phyloP scores from a whole-genome alignment of 1,140 invertebrate species.

The Spodoptera frugiperda region DNA sequence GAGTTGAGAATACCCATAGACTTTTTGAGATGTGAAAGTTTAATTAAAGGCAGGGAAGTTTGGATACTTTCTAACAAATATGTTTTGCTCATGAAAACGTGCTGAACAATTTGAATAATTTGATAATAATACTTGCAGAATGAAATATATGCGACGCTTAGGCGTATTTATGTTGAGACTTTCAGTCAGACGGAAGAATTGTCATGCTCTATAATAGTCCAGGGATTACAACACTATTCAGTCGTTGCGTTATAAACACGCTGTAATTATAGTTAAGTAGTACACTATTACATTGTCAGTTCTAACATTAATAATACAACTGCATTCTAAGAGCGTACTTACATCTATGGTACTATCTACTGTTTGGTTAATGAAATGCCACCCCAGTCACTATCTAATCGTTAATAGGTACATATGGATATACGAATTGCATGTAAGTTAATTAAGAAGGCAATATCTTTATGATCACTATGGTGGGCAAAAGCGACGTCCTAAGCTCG shows the following conservation, averaged over 20 bases:
- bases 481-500: not conserved
- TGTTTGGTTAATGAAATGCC: constrained; percentile 48
- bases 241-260: constrained; percentile 49
- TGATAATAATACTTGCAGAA: constrained; percentile 8
- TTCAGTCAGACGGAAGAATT: constrained; percentile 39
- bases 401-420: constrained; percentile 19
- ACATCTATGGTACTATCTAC: constrained; percentile 38
- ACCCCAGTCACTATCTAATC: not conserved
- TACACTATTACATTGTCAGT: constrained; percentile 23
- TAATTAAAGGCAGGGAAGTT: too few species aligned
- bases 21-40: too few species aligned
- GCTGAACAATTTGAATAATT: not conserved
- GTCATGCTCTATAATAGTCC: constrained; percentile 34
- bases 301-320: constrained; percentile 23
- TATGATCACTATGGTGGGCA: not conserved
- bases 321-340: constrained; percentile 38
- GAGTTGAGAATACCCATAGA: too few species aligned
- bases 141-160: constrained; percentile 21
- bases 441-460: not conserved
- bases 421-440: not conserved
- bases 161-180: constrained; percentile 17
- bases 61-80: too few species aligned
- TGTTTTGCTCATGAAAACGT: constrained; percentile 2
- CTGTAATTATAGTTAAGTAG: constrained; percentile 34
- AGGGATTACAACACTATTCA: constrained; percentile 49